Base-by-base conservation (phyloP, 1,140 invertebrate genomes). In the Gryon sp. region DNA sequence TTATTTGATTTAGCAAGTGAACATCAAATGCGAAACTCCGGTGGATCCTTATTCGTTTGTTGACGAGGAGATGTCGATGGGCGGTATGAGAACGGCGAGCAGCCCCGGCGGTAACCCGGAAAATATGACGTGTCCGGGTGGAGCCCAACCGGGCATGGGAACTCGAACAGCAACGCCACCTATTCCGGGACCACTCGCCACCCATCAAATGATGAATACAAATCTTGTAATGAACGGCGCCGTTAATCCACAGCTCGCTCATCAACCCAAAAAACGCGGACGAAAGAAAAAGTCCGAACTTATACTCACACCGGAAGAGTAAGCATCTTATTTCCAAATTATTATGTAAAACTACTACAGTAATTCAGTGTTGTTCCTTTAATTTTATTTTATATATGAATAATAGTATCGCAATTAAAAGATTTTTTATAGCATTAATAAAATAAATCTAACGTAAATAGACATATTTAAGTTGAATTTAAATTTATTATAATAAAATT, bases 11-110 rank as follows among this genome's bases (percentile, higher is more conserved):
- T 84, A 66, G 5, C 79, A 83, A 86, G 84, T 85, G 86, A 88
- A 79, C 82, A 89, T 92, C 62, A 93, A 93, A 82, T 91, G 91
- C 78, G 92, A 93, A 80, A 91, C 91, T 60, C 84, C 90, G 53
- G 92, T 92, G 72, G 94, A 95, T 85, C 94, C 94, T 1, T 95
- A 95, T 85, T 94, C 93, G 83, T 95, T 95, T 88, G 94, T 95
- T 15, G 94, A 95, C 81, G 94, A 95, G 82, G 93, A 91, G 8
- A 88, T 89, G 85, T 88, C 87, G 52, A 88, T 88, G 83, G 74
- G 85, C 18, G 84, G 87, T 2, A 83, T 87, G 50, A 84, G 86
- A 74, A 80, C 87, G 41, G 84, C 86, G 4, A 87, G 83, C 74
- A 88, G 87, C 69, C 88, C 88, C 1, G 82, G 81, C 18, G 82